phyloP scores from a whole-genome alignment of 1,140 invertebrate species.

The Aphidius ervi region DNA sequence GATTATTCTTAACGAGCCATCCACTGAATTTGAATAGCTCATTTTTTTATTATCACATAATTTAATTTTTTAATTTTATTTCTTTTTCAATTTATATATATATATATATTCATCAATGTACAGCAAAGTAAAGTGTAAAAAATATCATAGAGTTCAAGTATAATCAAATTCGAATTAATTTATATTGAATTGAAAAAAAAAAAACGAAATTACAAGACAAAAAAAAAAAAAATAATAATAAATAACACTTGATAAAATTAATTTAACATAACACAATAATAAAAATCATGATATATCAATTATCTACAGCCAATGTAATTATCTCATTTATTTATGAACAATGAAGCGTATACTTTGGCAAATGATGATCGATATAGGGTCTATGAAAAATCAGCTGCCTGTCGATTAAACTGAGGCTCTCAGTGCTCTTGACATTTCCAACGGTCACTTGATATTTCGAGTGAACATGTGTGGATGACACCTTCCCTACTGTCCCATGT shows the following conservation, averaged over 20 bases:
- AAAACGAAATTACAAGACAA: too few species aligned
- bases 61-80: neutral
- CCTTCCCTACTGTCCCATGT: neutral
- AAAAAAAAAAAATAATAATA: too few species aligned
- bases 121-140: neutral
- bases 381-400: neutral
- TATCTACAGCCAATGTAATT: neutral
- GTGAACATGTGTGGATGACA: conserved; percentile 4
- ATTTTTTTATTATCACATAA: too few species aligned
- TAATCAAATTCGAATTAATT: neutral
- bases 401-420: conserved; percentile 7
- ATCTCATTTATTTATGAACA: neutral
- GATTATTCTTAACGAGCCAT: conserved; percentile 8
- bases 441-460: conserved; percentile 15
- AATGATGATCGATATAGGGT: conserved; percentile 11
- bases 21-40: conserved; percentile 7
- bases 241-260: too few species aligned
- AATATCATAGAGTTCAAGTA: neutral
- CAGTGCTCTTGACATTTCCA: conserved; percentile 13
- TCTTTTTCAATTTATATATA: neutral
- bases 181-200: neutral
- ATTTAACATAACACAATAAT: too few species aligned
- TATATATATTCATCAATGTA: too few species aligned
- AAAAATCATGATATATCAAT: too few species aligned
- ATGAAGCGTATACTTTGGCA: neutral